phyloP scores from a whole-genome alignment of 2,113 vertebrate species.

The Leptodactylus fuscus region DNA sequence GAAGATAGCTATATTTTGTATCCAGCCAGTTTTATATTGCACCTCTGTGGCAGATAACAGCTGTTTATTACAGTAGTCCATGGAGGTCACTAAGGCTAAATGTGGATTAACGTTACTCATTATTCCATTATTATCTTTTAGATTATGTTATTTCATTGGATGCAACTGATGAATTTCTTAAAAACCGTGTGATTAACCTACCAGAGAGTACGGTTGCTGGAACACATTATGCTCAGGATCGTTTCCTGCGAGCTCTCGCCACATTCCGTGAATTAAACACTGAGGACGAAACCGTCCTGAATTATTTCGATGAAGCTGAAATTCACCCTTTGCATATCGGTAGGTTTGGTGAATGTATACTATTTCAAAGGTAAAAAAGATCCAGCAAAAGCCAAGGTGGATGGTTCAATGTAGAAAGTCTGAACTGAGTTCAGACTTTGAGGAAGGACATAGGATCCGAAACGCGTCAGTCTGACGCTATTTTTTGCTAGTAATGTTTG shows the following conservation, averaged over 20 bases:
- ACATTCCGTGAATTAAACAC: conserved; percentile 76
- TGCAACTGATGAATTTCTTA: conserved; percentile 84
- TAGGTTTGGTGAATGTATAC: conserved; percentile 64
- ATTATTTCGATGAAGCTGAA: conserved; percentile 88
- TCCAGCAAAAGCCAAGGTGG: too few species aligned
- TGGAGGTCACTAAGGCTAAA: not conserved
- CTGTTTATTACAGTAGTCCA: too few species aligned
- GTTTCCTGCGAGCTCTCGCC: conserved; percentile 75
- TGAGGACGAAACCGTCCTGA: conserved; percentile 78
- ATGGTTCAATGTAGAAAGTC: too few species aligned
- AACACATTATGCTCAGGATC: conserved; percentile 78
- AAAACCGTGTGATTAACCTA: conserved; percentile 85
- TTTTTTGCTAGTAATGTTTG: too few species aligned
- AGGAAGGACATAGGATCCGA: too few species aligned
- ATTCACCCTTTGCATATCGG: conserved; percentile 80
- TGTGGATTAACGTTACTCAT: not conserved
- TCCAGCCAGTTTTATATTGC: too few species aligned
- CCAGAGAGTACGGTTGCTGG: conserved; percentile 79
- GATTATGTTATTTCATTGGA: conserved; percentile 85
- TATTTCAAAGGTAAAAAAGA: too few species aligned
- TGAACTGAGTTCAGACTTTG: too few species aligned
- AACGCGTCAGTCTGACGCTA: too few species aligned
- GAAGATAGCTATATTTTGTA: too few species aligned
- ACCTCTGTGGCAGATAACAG: too few species aligned
- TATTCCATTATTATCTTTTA: conserved; percentile 63